Conservation (phyloP, 2,888 invertebrate genomes). For the Dyspetes luteomarginatus region DNA sequence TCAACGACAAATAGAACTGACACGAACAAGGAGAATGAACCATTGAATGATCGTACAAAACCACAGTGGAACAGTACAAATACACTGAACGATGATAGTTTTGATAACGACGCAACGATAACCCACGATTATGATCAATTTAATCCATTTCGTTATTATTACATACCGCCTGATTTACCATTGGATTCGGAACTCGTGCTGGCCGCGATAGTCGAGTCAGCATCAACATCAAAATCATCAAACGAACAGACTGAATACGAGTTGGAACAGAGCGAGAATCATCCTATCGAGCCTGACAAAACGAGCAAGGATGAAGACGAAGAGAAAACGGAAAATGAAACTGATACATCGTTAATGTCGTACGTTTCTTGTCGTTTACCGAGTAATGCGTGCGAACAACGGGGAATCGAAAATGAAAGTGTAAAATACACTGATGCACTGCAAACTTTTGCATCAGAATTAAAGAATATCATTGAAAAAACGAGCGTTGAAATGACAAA, state of each 20-base stretch:
- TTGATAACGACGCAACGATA: conserved; percentile 52
- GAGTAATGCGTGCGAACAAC: too few species aligned
- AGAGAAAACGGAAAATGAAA: too few species aligned
- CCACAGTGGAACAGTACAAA: conserved; percentile 30
- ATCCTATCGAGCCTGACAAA: background rate
- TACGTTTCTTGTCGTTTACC: too few species aligned
- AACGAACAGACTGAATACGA: conserved; percentile 47
- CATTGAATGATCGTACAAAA: conserved; percentile 52
- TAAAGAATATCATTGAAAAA: too few species aligned
- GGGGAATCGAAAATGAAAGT: too few species aligned
- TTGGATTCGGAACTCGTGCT: conserved; percentile 83
- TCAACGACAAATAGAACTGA: conserved; percentile 21
- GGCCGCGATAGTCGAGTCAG: conserved; percentile 69
- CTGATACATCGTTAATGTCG: too few species aligned
- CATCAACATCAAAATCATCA: conserved; percentile 15
- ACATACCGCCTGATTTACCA: conserved; percentile 84
- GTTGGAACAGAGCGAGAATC: conserved; percentile 33
- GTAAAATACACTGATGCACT: too few species aligned
- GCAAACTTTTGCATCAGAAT: too few species aligned
- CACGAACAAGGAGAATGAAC: conserved; percentile 56
- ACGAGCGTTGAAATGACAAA: too few species aligned
- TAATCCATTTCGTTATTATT: conserved; percentile 86
- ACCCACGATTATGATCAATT: conserved; percentile 82
- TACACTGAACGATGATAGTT: conserved; percentile 42
- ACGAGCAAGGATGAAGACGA: conserved; percentile 24